Percentiles rank a stretch among this genome's conserved stretches.
phyloP scores from a whole-genome alignment of 2,113 vertebrate genomes.

The Porphyrio hochstetteri region DNA sequence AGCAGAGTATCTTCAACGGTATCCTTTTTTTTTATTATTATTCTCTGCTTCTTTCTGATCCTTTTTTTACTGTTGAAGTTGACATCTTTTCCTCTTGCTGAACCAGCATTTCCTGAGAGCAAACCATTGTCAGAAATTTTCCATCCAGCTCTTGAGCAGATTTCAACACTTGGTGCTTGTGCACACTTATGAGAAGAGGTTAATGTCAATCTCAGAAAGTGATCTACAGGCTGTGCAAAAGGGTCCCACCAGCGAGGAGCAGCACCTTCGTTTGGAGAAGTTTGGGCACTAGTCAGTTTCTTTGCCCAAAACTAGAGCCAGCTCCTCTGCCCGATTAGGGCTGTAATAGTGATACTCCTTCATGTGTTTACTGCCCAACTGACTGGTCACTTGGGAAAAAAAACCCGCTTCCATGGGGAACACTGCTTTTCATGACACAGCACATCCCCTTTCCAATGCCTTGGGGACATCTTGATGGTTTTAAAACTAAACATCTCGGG shows the following conservation, averaged over 20 bases:
- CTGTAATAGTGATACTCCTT: background rate
- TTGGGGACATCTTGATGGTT: background rate
- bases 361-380: background rate
- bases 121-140: constrained; percentile 52
- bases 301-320: background rate
- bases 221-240: background rate
- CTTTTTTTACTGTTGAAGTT: constrained; percentile 17
- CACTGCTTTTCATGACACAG: background rate
- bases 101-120: constrained; percentile 53
- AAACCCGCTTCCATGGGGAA: background rate
- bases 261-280: background rate
- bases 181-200: background rate
- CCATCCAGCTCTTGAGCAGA: constrained; percentile 23
- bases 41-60: constrained; percentile 9
- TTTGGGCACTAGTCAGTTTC: background rate
- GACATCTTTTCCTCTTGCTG: constrained; percentile 63
- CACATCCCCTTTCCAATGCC: background rate
- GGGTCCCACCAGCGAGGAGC: background rate
- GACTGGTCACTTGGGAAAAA: background rate
- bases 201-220: background rate
- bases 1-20: background rate
- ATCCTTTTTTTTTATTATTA: background rate
- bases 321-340: background rate
- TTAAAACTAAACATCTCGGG: background rate
- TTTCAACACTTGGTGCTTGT: constrained; percentile 23